Percentiles rank a stretch among this genome's conserved stretches.
Conservation (phyloP, 1,140 invertebrate species). For the honey bee (Apis mellifera) region DNA sequence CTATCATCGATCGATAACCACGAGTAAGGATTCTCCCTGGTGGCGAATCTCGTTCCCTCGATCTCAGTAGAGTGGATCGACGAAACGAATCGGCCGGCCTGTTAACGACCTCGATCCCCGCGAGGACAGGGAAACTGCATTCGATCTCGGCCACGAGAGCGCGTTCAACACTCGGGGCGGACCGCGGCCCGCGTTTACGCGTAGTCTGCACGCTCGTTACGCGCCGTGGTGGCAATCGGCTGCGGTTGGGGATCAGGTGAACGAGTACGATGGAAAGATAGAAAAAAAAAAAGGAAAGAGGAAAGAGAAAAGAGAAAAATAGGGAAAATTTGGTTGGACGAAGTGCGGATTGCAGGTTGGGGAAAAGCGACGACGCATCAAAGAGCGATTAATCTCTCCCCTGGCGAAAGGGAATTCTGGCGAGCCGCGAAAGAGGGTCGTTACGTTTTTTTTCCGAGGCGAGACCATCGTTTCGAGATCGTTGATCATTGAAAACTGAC, state of each 20-base stretch:
- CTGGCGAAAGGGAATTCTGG: slow-evolving; percentile 26
- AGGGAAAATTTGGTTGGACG: not conserved
- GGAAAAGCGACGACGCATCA: slow-evolving; percentile 47
- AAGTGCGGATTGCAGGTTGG: slow-evolving; percentile 44
- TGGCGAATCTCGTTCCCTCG: not conserved
- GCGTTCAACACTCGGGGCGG: slow-evolving; percentile 12
- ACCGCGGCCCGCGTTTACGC: slow-evolving; percentile 38
- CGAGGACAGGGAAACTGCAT: slow-evolving; percentile 39
- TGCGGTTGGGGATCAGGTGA: slow-evolving; percentile 32
- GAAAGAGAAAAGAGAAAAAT: too few relatives aligned
- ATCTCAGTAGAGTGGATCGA: slow-evolving; percentile 12
- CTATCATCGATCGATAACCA: not conserved
- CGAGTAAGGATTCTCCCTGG: not conserved
- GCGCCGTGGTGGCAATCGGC: slow-evolving; percentile 24
- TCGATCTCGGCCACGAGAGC: slow-evolving; percentile 8
- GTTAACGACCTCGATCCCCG: slow-evolving; percentile 30
- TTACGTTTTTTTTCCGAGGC: slow-evolving; percentile 27
- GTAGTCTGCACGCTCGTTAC: slow-evolving; percentile 30
- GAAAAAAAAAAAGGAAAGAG: too few relatives aligned
- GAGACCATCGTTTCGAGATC: not conserved
- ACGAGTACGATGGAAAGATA: not conserved
- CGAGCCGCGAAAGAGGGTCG: slow-evolving; percentile 26
- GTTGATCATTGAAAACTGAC: slow-evolving; percentile 35
- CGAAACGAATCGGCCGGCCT: slow-evolving; percentile 12
- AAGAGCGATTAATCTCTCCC: slow-evolving; percentile 44